A percentile compares a stretch with the other conserved stretches of the same genome.
Conservation (phyloP, 2,797 vertebrate genomes). For the Arrhamphus sclerolepis region DNA sequence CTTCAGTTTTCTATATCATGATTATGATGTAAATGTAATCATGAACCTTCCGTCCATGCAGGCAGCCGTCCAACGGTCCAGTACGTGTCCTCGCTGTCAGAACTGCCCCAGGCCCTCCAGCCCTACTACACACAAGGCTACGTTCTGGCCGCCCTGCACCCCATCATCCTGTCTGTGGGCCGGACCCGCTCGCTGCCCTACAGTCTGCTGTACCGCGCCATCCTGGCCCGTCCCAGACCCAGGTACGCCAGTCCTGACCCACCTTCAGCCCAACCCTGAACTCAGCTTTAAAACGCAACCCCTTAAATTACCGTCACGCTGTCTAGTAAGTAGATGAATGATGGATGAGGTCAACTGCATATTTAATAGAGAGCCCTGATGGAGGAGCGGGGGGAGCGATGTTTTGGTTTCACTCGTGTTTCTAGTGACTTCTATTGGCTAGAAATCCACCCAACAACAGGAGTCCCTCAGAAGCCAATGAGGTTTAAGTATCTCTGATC, state of each 20-base stretch:
- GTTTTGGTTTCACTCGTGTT: constrained; percentile 35
- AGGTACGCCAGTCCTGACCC: constrained; percentile 76
- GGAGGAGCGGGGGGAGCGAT: constrained; percentile 19
- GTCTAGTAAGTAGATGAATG: constrained; percentile 67
- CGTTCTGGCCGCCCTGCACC: constrained; percentile 88
- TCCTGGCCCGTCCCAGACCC: constrained; percentile 84
- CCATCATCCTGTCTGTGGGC: constrained; percentile 88
- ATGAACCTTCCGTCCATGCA: constrained; percentile 33
- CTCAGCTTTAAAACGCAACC: background rate
- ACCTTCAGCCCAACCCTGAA: too few species aligned
- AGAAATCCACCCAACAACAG: constrained; percentile 66
- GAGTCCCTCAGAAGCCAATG: constrained; percentile 55
- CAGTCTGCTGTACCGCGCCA: constrained; percentile 90
- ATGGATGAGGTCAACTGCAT: constrained; percentile 70
- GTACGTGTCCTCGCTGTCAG: constrained; percentile 88
- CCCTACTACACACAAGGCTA: constrained; percentile 93
- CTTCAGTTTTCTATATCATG: too few species aligned
- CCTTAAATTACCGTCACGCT: constrained; percentile 1
- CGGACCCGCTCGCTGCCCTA: constrained; percentile 85
- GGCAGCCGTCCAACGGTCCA: constrained; percentile 89
- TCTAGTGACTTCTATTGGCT: constrained; percentile 46
- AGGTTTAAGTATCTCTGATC: background rate
- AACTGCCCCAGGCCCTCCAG: constrained; percentile 89
- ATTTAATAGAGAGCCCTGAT: constrained; percentile 57
- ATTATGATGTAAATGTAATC: background rate